Percentiles rank a stretch among this genome's conserved stretches.
Evolutionary conservation across 2,797 vertebrate species (phyloP).

Genomic region (Lagocephalus sceleratus): DNA sequence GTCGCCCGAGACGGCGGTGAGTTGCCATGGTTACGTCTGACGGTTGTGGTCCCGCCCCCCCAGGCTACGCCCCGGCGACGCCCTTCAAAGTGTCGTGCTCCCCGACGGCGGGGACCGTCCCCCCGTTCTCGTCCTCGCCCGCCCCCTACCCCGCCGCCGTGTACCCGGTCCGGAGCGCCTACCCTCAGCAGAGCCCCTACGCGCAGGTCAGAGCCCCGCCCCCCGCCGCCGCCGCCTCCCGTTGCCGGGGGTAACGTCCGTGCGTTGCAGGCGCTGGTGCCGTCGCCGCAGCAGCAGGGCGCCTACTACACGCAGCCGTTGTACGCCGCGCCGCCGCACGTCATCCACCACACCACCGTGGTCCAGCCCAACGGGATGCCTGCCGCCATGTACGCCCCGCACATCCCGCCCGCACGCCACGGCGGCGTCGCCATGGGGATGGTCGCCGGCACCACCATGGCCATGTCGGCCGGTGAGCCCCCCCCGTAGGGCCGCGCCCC

Average conservation of each 20-base stretch:
- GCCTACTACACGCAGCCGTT: conserved; percentile 96
- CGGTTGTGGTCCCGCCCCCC: not conserved
- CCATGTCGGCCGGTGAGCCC: conserved; percentile 93
- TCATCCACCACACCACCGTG: conserved; percentile 99
- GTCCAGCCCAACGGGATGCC: conserved; percentile 99
- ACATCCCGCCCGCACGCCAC: conserved; percentile 80
- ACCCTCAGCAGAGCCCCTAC: conserved; percentile 94
- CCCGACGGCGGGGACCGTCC: conserved; percentile 89
- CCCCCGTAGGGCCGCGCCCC: too few species aligned
- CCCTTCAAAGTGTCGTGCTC: conserved; percentile 98
- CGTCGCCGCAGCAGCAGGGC: conserved; percentile 85
- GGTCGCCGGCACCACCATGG: conserved; percentile 98
- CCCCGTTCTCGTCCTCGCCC: conserved; percentile 91
- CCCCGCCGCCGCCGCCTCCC: not conserved
- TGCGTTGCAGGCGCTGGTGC: conserved; percentile 51
- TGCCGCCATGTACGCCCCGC: conserved; percentile 90
- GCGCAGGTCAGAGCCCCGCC: conserved; percentile 81
- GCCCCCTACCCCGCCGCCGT: conserved; percentile 91
- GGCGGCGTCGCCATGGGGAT: conserved; percentile 93
- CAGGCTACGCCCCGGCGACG: conserved; percentile 93
- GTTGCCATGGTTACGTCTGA: too few species aligned
- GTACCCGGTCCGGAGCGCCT: conserved; percentile 94
- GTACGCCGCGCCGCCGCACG: conserved; percentile 94
- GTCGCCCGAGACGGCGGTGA: too few species aligned
- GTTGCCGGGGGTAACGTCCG: not conserved